These are phyloP conservation scores for Sebastes taczanowskii DNA, from an alignment of 2,797 vertebrate genomes.

Conservation along the genomic window DNA sequence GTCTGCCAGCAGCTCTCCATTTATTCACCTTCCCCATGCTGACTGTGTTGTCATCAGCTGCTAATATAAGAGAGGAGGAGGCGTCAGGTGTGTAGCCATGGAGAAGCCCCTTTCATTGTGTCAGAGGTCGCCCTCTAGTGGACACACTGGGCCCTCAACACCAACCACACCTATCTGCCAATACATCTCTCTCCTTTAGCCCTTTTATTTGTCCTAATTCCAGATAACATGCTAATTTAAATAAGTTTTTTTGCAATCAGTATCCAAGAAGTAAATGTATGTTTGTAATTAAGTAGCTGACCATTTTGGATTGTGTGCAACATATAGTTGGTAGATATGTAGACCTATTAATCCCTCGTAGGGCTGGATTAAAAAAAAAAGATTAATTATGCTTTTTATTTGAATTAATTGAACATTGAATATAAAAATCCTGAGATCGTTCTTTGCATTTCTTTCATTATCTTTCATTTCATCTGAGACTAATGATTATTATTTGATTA, in stretches of 20 bases:
- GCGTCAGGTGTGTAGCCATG: not conserved
- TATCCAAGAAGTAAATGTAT: not conserved
- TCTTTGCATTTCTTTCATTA: not conserved
- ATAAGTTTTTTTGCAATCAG: not conserved
- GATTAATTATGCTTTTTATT: not conserved
- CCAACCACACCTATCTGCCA: conserved; percentile 6
- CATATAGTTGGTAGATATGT: not conserved
- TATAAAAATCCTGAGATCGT: not conserved
- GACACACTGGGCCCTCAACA: conserved; percentile 1
- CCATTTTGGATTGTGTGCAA: not conserved
- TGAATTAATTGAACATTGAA: not conserved
- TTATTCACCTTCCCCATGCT: conserved; percentile 1
- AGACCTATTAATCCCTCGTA: not conserved
- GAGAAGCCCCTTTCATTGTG: conserved; percentile 16
- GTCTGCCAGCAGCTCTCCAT: conserved; percentile 12
- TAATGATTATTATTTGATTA: too few species aligned
- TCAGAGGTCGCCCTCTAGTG: conserved; percentile 78
- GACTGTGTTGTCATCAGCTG: conserved; percentile 27
- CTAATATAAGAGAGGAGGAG: not conserved
- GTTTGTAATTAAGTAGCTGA: not conserved
- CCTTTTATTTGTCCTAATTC: not conserved
- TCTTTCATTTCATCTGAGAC: too few species aligned
- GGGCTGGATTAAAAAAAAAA: not conserved
- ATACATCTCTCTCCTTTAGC: not conserved
- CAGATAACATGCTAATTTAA: not conserved